phyloP scores from a whole-genome alignment of 2,113 vertebrate species.

The Halcyon senegalensis region DNA sequence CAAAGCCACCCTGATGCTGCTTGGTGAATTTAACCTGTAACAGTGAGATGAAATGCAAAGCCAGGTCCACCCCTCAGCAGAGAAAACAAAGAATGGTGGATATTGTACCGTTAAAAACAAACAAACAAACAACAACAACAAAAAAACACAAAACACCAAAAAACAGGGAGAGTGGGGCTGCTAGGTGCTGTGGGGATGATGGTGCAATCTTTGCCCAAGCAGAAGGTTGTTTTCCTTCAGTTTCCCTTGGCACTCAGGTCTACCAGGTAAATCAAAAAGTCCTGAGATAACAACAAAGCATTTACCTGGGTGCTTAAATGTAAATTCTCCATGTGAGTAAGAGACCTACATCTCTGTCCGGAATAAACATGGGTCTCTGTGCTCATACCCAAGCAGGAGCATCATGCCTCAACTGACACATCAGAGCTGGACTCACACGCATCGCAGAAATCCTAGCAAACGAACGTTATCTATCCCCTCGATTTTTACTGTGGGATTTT shows the following conservation, averaged over 20 bases:
- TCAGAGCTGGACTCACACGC: neutral
- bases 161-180: neutral
- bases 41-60: neutral
- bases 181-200: neutral
- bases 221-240: neutral
- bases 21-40: neutral
- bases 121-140: neutral
- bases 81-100: neutral
- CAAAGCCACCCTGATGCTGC: neutral
- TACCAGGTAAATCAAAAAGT: neutral
- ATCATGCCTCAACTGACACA: accelerated
- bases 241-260: neutral
- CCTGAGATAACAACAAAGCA: neutral
- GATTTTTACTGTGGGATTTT: neutral
- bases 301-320: neutral
- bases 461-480: accelerated
- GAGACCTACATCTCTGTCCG: neutral
- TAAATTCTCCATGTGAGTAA: neutral
- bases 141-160: neutral
- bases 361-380: too few species aligned
- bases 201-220: neutral
- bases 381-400: neutral
- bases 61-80: neutral
- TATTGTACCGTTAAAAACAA: neutral
- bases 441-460: neutral